Conservation (phyloP, 2,888 invertebrate species). For the Torymus tubicola region DNA sequence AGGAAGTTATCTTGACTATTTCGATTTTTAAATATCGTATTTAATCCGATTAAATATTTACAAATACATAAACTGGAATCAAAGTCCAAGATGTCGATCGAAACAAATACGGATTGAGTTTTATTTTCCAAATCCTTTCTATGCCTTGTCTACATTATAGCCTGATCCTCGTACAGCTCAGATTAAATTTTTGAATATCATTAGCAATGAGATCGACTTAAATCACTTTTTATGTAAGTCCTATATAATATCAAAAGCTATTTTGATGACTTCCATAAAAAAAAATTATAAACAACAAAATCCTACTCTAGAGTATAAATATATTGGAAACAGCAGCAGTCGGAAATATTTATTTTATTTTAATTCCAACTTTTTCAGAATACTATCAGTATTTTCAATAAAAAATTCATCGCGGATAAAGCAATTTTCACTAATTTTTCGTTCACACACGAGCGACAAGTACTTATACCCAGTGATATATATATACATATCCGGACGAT, state of each 20-base stretch:
- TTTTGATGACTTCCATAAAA: no score
- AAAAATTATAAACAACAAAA: no score
- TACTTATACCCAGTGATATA: no score
- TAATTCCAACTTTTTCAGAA: no score
- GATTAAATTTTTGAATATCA: slow-evolving; percentile 46
- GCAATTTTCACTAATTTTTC: neutral
- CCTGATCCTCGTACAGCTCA: slow-evolving; percentile 5
- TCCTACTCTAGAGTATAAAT: no score
- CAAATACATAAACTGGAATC: slow-evolving; percentile 35
- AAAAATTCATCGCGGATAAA: no score
- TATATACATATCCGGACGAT: neutral
- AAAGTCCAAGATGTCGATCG: slow-evolving; percentile 48
- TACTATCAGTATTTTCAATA: no score
- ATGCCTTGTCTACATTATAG: slow-evolving; percentile 18
- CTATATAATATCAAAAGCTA: no score
- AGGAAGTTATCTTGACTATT: slow-evolving; percentile 1
- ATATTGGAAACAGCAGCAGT: no score
- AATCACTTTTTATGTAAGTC: neutral
- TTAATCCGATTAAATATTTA: slow-evolving; percentile 54
- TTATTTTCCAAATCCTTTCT: slow-evolving; percentile 45
- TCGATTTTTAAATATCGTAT: slow-evolving; percentile 9
- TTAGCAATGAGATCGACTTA: slow-evolving; percentile 16
- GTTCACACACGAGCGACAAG: neutral
- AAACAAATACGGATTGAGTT: slow-evolving; percentile 23
- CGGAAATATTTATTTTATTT: no score